These are phyloP conservation scores for Crotalus viridis DNA, from an alignment of 2,113 vertebrate species.

Conservation along the genomic window DNA sequence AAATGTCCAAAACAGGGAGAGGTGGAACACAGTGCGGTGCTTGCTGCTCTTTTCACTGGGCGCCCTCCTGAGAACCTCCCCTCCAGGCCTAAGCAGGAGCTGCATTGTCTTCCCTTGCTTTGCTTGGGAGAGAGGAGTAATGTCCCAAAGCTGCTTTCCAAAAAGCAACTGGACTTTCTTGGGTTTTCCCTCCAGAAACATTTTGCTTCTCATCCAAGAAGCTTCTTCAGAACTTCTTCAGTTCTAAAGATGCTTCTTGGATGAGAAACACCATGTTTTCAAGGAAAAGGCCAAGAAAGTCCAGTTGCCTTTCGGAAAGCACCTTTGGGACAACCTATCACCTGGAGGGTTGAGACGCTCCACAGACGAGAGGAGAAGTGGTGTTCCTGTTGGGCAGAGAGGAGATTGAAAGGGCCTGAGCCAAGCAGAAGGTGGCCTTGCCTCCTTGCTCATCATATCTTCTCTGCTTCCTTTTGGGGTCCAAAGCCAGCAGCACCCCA, in stretches of 20 bases:
- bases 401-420: no score
- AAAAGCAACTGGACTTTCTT: neutral
- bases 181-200: neutral
- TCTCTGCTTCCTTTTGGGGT: slow-evolving; percentile 44
- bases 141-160: no score
- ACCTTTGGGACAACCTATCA: neutral
- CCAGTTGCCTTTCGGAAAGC: neutral
- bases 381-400: no score
- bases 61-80: neutral
- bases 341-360: neutral
- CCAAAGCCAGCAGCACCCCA: slow-evolving; percentile 77
- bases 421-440: no score
- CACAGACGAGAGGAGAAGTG: neutral
- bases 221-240: neutral
- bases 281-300: neutral
- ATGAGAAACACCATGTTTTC: neutral
- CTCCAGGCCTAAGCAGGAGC: no score
- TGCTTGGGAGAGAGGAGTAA: neutral
- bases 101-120: neutral
- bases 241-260: neutral
- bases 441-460: neutral
- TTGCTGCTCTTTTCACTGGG: neutral
- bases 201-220: neutral
- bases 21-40: neutral
- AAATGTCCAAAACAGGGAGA: neutral